Evolutionary conservation across 2,113 vertebrate species (phyloP), one percentile per base, ranked within the genome.

Genomic region (Enhydra lutris): DNA sequence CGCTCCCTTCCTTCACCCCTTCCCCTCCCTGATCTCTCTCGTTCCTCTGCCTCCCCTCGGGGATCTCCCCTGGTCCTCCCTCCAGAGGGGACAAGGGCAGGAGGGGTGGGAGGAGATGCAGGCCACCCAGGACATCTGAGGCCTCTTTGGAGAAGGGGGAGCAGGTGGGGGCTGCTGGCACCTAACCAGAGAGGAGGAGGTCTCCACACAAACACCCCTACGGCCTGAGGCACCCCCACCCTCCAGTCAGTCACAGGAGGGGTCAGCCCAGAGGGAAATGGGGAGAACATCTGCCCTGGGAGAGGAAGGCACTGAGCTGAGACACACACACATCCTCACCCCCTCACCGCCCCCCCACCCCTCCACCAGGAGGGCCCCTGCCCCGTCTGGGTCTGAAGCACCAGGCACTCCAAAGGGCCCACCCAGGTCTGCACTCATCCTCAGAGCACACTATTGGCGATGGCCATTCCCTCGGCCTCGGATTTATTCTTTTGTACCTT

Each of bases 321-420:
- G n/a, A n/a, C 45, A 63, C 39, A 17, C 42, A 12, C 42, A 12
- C 55, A 45, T 36, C 34, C 50, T 31, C 15, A n/a, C 31, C 47
- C 34, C 45, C 10, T 9, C 34, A 29, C 45, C 6, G 1, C 76
- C 50, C 50, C 76, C 2, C 34, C 14, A 20, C 15, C 21, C 45
- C 3, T 17, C 17, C 36, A 31, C 1, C 24, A 4, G 15, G 6
- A 76, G 84, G 7, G 45, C 61, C 47, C 86, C 50, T 14, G 39
- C 86, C 67, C 36, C 14, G 1, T 31, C 61, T 42, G 83, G 61
- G 21, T 47, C 42, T 3, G n/a, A 7, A 59, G 11, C 6, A 2
- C 57, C 1, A 21, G 12, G 21, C 78, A 7, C 5, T 0, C 59
- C 18, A 0, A 7, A 26, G 67, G 6, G 36, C 89, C 0, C 4